phyloP scores from a whole-genome alignment of 2,797 vertebrate species.

The Leucoraja ocellata region DNA sequence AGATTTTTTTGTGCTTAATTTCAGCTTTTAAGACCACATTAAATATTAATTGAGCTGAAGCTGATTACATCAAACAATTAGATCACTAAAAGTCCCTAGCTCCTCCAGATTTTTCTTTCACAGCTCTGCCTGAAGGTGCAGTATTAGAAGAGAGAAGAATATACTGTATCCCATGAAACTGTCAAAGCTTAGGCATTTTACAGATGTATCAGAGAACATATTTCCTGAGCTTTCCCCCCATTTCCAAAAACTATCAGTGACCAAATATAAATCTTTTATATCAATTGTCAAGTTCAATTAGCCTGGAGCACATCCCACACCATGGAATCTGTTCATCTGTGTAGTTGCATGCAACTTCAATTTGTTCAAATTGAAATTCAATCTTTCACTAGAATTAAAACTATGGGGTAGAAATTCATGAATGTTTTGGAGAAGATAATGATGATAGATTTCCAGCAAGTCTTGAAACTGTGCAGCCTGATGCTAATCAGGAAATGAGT shows the following conservation, averaged over 20 bases:
- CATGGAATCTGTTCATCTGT: not conserved
- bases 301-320: not conserved
- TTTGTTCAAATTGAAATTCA: not conserved
- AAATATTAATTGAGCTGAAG: conserved; percentile 22
- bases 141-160: not conserved
- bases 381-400: not conserved
- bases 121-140: conserved; percentile 21
- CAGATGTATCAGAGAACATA: conserved; percentile 2
- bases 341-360: not conserved
- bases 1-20: not conserved
- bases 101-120: not conserved
- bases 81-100: not conserved
- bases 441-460: not conserved
- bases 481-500: not conserved
- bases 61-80: conserved; percentile 17
- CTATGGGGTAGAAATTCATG: not conserved
- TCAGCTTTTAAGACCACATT: not conserved
- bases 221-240: not conserved
- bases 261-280: conserved; percentile 20
- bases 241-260: not conserved
- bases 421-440: not conserved
- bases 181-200: conserved; percentile 5
- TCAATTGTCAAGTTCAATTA: conserved; percentile 29
- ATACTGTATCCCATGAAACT: conserved; percentile 6
- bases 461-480: not conserved